Percentiles rank a stretch among this genome's conserved stretches.
Evolutionary conservation across 2,797 vertebrate genomes (phyloP).

Genomic region (Anguilla pacifica): DNA sequence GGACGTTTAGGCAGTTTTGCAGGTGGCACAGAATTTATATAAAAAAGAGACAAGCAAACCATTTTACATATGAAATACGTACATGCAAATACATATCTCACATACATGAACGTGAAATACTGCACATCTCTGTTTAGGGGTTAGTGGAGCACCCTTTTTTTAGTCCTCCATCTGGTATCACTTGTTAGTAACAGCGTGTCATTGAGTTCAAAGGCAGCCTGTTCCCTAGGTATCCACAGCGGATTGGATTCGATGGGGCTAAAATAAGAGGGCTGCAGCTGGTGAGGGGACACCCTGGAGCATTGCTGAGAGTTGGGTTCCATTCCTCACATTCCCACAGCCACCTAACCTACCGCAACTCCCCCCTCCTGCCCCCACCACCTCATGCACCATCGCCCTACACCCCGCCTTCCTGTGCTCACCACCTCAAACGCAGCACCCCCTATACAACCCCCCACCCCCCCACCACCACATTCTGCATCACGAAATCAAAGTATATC

Average conservation of each 20-base stretch:
- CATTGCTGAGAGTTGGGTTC: not conserved
- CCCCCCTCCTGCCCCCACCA: not conserved
- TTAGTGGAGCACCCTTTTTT: too few relatives aligned
- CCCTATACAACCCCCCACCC: not conserved
- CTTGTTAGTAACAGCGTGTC: slow-evolving; percentile 8
- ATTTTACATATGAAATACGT: not conserved
- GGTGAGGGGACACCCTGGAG: not conserved
- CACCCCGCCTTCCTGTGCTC: not conserved
- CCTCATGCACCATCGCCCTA: not conserved
- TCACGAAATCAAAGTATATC: not conserved
- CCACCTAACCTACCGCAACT: slow-evolving; percentile 10
- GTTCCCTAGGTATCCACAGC: not conserved
- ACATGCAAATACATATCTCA: not conserved
- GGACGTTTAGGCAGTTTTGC: not conserved
- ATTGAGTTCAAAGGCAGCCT: not conserved
- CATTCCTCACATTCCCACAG: slow-evolving; percentile 27
- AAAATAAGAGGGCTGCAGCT: slow-evolving; percentile 26
- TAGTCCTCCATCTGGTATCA: not conserved
- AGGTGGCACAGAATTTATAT: too few relatives aligned
- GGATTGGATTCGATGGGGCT: not conserved
- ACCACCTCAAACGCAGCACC: not conserved
- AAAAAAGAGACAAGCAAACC: too few relatives aligned
- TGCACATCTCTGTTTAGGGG: too few relatives aligned
- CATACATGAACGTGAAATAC: too few relatives aligned
- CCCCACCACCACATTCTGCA: not conserved